A percentile compares a stretch with the other conserved stretches of the same genome.
Evolutionary conservation across 2,797 vertebrate species (phyloP).

Genomic region (Adelosebastes latens): DNA sequence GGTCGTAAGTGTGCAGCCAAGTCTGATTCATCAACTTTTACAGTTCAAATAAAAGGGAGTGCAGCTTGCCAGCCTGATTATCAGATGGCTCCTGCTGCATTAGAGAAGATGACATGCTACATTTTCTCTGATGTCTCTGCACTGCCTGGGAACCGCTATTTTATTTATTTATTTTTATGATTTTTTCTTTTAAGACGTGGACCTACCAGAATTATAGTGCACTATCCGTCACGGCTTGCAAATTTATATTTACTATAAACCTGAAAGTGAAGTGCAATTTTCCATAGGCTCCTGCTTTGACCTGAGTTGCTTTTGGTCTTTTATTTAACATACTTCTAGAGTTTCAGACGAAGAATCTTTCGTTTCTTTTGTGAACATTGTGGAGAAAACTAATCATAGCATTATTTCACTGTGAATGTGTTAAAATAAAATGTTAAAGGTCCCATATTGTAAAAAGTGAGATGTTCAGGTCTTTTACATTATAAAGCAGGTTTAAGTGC

Average conservation of each 20-base stretch:
- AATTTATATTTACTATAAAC: slow-evolving; percentile 30
- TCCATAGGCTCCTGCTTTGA: neutral
- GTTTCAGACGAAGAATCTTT: neutral
- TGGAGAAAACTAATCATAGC: neutral
- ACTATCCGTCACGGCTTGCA: slow-evolving; percentile 30
- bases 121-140: slow-evolving; percentile 64
- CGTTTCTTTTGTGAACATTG: neutral
- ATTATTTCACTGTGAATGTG: neutral
- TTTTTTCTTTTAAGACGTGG: slow-evolving; percentile 13
- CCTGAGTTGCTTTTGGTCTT: neutral
- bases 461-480: accelerated
- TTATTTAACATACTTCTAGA: neutral
- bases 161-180: slow-evolving; percentile 2
- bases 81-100: slow-evolving; percentile 69
- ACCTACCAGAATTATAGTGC: slow-evolving; percentile 25
- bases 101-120: slow-evolving; percentile 64
- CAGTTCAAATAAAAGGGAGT: slow-evolving; percentile 70
- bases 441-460: no score
- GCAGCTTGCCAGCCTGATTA: slow-evolving; percentile 73
- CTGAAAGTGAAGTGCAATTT: slow-evolving; percentile 6
- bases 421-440: neutral
- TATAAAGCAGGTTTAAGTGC: no score
- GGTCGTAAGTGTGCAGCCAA: slow-evolving; percentile 61
- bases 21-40: slow-evolving; percentile 78
- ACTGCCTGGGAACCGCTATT: slow-evolving; percentile 8